Evolutionary conservation across 2,888 invertebrate genomes (phyloP).

Genomic region (Pollenia labialis): DNA sequence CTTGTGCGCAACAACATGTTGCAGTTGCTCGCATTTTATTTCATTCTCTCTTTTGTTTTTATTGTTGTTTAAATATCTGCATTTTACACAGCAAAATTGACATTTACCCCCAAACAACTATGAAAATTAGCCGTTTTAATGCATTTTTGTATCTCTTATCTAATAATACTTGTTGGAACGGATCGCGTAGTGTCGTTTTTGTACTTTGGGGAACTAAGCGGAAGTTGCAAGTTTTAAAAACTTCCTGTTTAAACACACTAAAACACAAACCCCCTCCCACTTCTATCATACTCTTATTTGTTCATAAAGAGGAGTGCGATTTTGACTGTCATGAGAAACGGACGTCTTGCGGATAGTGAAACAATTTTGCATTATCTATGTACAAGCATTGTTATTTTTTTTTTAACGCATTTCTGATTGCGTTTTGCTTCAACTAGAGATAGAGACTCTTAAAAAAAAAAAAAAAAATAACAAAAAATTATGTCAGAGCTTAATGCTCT

Average conservation of each 20-base stretch:
- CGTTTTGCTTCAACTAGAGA: no score
- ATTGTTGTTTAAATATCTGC: conserved; percentile 23
- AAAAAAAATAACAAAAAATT: no score
- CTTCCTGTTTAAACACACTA: conserved; percentile 19
- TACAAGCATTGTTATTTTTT: no score
- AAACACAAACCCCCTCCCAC: neutral
- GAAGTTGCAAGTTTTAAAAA: conserved; percentile 61
- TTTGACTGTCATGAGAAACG: no score
- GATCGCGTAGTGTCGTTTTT: neutral
- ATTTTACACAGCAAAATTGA: conserved; percentile 40
- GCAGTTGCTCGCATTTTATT: conserved; percentile 57
- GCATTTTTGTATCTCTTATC: conserved; percentile 38
- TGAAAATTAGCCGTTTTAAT: conserved; percentile 19
- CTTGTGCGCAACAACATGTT: conserved; percentile 56
- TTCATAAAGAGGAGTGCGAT: no score
- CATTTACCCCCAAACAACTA: neutral
- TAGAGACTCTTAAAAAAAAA: no score
- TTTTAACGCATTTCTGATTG: no score
- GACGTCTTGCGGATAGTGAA: no score
- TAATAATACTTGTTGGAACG: conserved; percentile 13
- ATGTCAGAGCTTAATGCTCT: no score
- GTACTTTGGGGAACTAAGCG: conserved; percentile 44
- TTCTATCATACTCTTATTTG: neutral
- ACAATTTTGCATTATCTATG: no score
- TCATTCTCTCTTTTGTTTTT: conserved; percentile 1